Evolutionary conservation across 2,888 invertebrate genomes (phyloP).

Genomic region (Crocallis elinguaria): DNA sequence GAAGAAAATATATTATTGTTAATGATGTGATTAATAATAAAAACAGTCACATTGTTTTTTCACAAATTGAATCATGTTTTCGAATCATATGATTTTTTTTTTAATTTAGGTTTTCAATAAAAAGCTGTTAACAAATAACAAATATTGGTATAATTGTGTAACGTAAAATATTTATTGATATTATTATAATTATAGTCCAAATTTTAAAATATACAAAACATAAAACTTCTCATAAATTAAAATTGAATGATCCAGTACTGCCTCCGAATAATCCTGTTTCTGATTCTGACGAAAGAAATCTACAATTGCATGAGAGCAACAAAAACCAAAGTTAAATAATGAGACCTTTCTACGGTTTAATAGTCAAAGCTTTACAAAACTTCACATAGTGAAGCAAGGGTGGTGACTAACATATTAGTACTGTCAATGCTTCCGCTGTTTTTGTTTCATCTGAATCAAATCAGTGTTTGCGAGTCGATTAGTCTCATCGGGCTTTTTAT

Average conservation of each 20-base stretch:
- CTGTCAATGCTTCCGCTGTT: conserved; percentile 26
- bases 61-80: too few species aligned
- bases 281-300: not conserved
- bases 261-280: too few species aligned
- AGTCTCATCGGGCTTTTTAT: conserved; percentile 47
- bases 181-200: too few species aligned
- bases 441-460: conserved; percentile 34
- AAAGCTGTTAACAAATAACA: not conserved
- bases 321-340: conserved; percentile 17
- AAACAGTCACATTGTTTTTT: too few species aligned
- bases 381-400: conserved; percentile 16
- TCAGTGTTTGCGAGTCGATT: conserved; percentile 56
- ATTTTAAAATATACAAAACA: too few species aligned
- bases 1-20: conserved; percentile 3
- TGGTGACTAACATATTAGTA: conserved; percentile 22
- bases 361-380: conserved; percentile 20
- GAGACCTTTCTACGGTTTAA: conserved; percentile 20
- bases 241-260: too few species aligned
- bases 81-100: too few species aligned
- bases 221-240: too few species aligned
- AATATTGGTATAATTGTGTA: not conserved
- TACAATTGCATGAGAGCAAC: conserved; percentile 10
- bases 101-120: not conserved
- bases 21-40: too few species aligned
- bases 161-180: too few species aligned